Conservation (phyloP, 2,797 vertebrate species). For the Numenius phaeopus region DNA sequence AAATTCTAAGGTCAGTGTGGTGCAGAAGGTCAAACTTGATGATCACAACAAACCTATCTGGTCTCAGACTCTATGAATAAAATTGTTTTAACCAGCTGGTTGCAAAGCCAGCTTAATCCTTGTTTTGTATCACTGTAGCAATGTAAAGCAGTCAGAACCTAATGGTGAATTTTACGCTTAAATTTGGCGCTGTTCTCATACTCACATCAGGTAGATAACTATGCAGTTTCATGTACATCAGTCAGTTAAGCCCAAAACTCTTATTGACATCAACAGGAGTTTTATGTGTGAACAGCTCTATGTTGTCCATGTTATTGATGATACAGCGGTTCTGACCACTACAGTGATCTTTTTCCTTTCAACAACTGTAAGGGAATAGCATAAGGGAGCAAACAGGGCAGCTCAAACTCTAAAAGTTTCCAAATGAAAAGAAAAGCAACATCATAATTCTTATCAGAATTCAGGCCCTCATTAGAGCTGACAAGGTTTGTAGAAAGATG, state of each 20-base stretch:
- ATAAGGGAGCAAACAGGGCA: neutral
- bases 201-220: neutral
- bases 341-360: neutral
- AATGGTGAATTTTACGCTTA: neutral
- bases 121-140: neutral
- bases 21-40: neutral
- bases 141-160: neutral
- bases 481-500: neutral
- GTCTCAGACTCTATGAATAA: neutral
- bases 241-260: neutral
- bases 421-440: neutral
- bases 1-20: neutral
- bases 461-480: neutral
- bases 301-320: neutral
- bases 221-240: neutral
- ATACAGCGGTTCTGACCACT: neutral
- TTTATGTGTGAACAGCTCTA: neutral
- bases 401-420: neutral
- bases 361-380: neutral
- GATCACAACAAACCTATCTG: neutral
- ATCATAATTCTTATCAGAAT: neutral
- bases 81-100: neutral
- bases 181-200: neutral
- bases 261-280: neutral
- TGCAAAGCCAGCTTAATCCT: neutral